Base-by-base conservation (phyloP, 2,113 vertebrate species). In the Oreochromis niloticus region DNA sequence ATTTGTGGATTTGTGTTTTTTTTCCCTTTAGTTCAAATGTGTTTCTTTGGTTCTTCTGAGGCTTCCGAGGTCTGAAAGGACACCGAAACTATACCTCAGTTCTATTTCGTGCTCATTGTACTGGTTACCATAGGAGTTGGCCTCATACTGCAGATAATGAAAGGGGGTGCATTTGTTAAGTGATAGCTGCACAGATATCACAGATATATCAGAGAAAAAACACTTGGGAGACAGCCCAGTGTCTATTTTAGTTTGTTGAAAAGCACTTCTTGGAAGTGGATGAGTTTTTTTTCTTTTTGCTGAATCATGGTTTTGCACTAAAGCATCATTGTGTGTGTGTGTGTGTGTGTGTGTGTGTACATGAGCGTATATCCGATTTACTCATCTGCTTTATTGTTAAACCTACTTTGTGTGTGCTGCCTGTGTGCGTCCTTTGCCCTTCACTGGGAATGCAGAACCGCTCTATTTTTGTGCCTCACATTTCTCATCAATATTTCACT, bases 401-500 rank as follows among this genome's bases (percentile, higher is more conserved):
- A 75, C 7, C 13, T 34, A 46, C 80, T 84, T 63, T 81, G 22
- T 41, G 79, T 78, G 71, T 56, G 34, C 46, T 16, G 46, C 17
- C 46, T 57, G 16, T 39, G 71, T 57, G 80, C 46, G 39, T 90
- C 89, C 57, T 81, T 91, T 81, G 84, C 63, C 92, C 91, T 88
- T 94, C 92, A 89, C 86, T 85, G 14, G 63, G 50, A 89, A 88
- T 92, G 88, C 91, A 94, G 89, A 88, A 90, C 56, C 8, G 83
- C 86, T 95, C 91, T 94, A 91, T 95, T 95, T 95, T 92, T 89
- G 87, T 88, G 89, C 89, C 66, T 92, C 87, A 79, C 92, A 92
- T 93, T 94, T 82, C 91, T 91, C 94, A 95, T 96, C 89, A 96
- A 95, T 96, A 95, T 96, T 96, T 96, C 36, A 95, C 92, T 78